Evolutionary conservation across 1,140 invertebrate species (phyloP), one percentile per base, ranked within the genome.

Genomic region (Rhynchophorus ferrugineus): DNA sequence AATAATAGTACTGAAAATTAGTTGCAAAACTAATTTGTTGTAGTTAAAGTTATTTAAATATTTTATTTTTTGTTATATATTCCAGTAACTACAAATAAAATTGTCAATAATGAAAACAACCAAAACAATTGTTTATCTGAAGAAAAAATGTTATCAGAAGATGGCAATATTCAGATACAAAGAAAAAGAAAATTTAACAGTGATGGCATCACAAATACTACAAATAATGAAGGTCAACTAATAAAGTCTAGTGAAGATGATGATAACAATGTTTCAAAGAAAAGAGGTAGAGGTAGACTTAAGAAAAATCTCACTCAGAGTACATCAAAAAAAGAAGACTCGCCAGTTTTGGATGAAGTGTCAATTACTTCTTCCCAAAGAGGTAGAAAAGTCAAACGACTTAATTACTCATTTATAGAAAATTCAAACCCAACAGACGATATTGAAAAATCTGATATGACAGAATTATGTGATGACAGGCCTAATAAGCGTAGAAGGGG

Each of bases 231-330:
- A 19, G 18, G 21, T 24, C 6, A 18, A 1, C 17, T n/a, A 18
- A 14, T 7, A n/a, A n/a, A n/a, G n/a, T n/a, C n/a, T n/a, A n/a
- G n/a, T n/a, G n/a, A n/a, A n/a, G n/a, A n/a, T 43, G n/a, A 43
- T 3, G 35, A 37, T 16, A 37, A 5, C 7, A 37, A 37, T 16
- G n/a, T 37, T 6, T 16, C 2, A 6, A 43, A 19, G 17, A 43
- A 43, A 19, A n/a, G n/a, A n/a, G n/a, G n/a, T n/a, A n/a, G 41
- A 16, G 41, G 41, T 18, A 43, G 41, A 43, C 41, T 19, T 19
- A 43, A 24, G 13, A 42, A 42, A 43, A 43, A 43, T 43, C 20
- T n/a, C n/a, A n/a, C 41, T 8, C 18, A 13, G 9, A 13, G 13
- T 18, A 1, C 18, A 43, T 3, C n/a, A 1, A 43, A 43, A 43